Conservation (phyloP, 35 echinoderm and acorn worm species). For the Nesometra sesokonis region DNA sequence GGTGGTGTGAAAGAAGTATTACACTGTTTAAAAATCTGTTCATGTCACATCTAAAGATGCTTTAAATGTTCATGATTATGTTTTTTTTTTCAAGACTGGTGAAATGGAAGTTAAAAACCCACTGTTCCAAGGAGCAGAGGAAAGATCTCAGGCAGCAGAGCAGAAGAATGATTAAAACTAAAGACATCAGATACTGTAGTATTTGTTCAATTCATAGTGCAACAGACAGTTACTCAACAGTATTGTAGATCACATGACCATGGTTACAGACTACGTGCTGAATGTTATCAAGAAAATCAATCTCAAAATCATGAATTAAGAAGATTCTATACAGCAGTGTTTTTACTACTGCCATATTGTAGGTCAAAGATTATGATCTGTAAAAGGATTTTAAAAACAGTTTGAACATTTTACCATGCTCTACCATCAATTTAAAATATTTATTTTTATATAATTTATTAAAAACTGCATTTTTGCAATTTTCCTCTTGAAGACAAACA, state of each 20-base stretch:
- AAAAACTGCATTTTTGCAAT: not conserved
- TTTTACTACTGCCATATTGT: too few relatives aligned
- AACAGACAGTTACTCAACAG: not conserved
- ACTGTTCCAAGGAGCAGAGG: slow-evolving; percentile 41
- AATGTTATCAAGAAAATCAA: too few relatives aligned
- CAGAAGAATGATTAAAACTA: not conserved
- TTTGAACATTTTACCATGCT: not conserved
- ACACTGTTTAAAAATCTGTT: too few relatives aligned
- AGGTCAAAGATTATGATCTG: too few relatives aligned
- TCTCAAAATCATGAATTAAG: too few relatives aligned
- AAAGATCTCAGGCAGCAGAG: not conserved
- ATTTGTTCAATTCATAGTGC: not conserved
- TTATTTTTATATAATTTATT: slow-evolving; percentile 1
- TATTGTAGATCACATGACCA: not conserved
- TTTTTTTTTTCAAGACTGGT: slow-evolving; percentile 59
- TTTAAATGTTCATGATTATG: too few relatives aligned
- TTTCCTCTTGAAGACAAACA: not conserved
- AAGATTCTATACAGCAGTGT: too few relatives aligned
- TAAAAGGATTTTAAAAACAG: too few relatives aligned
- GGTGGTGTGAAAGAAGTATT: too few relatives aligned
- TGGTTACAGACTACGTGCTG: not conserved
- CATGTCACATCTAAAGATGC: too few relatives aligned
- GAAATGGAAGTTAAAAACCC: slow-evolving; percentile 99
- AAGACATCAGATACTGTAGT: not conserved
- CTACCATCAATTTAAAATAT: not conserved